These are phyloP conservation scores for Parambassis ranga DNA, from an alignment of 2,797 vertebrate genomes.

Conservation along the genomic window DNA sequence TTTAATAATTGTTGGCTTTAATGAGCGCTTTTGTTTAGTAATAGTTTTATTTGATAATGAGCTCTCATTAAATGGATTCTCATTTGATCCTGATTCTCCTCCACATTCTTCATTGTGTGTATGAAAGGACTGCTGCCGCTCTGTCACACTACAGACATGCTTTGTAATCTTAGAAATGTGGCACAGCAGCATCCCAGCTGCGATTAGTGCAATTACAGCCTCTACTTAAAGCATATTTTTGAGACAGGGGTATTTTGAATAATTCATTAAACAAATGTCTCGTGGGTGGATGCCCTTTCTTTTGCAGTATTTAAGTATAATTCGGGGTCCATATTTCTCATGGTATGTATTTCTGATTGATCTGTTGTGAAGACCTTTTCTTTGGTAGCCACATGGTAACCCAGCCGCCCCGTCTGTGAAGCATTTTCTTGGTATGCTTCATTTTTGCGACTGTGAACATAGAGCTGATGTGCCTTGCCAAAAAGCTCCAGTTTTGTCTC, in stretches of 20 bases:
- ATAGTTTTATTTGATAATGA: constrained; percentile 1
- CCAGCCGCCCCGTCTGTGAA: no score
- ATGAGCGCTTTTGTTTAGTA: not conserved
- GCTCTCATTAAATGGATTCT: constrained; percentile 1
- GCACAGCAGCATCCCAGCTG: not conserved
- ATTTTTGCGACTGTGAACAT: no score
- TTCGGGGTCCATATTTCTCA: constrained; percentile 7
- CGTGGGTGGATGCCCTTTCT: not conserved
- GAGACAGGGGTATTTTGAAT: not conserved
- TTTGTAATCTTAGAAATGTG: constrained; percentile 7
- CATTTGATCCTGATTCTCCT: not conserved
- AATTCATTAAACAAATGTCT: not conserved
- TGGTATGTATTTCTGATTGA: constrained; percentile 31
- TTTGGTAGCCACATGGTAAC: constrained; percentile 29
- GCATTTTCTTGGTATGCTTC: no score
- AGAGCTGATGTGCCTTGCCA: no score
- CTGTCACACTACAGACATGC: not conserved
- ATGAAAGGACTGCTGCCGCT: not conserved
- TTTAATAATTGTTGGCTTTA: not conserved
- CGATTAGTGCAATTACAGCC: not conserved
- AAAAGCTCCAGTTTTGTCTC: no score
- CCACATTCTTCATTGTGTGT: not conserved
- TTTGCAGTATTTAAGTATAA: not conserved
- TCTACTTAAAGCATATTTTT: not conserved
- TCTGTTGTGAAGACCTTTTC: constrained; percentile 33